Percentiles rank a stretch among this genome's conserved stretches.
Evolutionary conservation across 2,113 vertebrate genomes (phyloP).

Genomic region (Prolemur simus): DNA sequence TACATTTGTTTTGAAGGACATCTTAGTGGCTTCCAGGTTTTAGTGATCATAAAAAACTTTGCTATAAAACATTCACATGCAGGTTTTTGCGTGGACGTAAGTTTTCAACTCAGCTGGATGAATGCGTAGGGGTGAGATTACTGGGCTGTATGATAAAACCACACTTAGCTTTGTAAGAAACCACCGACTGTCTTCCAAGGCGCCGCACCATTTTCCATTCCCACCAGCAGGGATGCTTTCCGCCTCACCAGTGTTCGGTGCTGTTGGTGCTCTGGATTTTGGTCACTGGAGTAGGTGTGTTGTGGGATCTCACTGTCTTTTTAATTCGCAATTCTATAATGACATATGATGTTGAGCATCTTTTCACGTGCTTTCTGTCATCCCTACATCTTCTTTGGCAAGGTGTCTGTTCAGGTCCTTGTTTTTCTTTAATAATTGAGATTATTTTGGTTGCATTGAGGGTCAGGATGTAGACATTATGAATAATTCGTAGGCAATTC

Average conservation of each 20-base stretch:
- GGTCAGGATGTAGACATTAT: background rate
- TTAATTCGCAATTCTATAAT: background rate
- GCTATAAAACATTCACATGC: background rate
- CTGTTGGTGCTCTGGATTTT: background rate
- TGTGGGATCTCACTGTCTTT: background rate
- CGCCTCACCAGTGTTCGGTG: background rate
- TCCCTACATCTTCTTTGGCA: background rate
- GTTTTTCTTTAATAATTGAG: background rate
- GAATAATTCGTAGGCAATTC: background rate
- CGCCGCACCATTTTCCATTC: background rate
- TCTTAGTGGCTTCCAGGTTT: background rate
- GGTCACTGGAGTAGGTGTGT: background rate
- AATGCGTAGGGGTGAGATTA: background rate
- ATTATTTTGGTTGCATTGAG: background rate
- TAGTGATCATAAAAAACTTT: background rate
- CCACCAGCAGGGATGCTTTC: background rate
- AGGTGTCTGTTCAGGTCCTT: background rate
- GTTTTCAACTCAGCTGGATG: background rate
- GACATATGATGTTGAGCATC: background rate
- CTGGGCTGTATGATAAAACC: background rate
- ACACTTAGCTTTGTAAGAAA: background rate
- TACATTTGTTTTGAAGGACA: background rate
- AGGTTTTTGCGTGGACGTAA: background rate
- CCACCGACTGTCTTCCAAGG: background rate
- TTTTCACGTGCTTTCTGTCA: background rate